phyloP scores from a whole-genome alignment of 2,113 vertebrate genomes.

The Drymodes brunneopygia region DNA sequence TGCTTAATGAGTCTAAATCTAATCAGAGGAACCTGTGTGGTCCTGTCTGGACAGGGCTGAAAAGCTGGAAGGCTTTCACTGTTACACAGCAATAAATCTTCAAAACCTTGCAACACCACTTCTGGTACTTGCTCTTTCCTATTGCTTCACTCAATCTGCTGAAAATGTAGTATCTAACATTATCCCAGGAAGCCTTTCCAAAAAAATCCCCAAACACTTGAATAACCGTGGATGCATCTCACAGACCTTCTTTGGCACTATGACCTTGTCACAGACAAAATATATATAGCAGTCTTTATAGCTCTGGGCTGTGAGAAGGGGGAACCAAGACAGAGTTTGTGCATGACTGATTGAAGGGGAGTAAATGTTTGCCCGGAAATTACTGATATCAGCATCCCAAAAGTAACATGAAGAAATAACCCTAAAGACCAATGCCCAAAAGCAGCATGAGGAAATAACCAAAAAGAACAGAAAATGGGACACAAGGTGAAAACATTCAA shows the following conservation, averaged over 20 bases:
- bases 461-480: neutral
- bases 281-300: neutral
- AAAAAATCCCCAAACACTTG: neutral
- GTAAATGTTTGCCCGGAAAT: neutral
- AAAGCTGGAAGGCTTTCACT: neutral
- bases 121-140: neutral
- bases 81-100: neutral
- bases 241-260: neutral
- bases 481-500: neutral
- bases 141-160: neutral
- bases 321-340: neutral
- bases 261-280: neutral
- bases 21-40: slow-evolving; percentile 27
- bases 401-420: neutral
- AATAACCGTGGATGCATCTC: neutral
- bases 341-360: neutral
- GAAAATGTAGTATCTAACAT: neutral
- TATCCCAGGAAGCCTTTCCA: neutral
- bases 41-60: neutral
- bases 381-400: neutral
- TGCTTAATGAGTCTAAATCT: slow-evolving; percentile 16
- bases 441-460: neutral
- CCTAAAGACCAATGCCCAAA: neutral
- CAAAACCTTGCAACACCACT: neutral
- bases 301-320: neutral